Percentiles rank a stretch among this genome's conserved stretches.
Conservation (phyloP, 2,888 invertebrate genomes). For the Epinotia demarniana region DNA sequence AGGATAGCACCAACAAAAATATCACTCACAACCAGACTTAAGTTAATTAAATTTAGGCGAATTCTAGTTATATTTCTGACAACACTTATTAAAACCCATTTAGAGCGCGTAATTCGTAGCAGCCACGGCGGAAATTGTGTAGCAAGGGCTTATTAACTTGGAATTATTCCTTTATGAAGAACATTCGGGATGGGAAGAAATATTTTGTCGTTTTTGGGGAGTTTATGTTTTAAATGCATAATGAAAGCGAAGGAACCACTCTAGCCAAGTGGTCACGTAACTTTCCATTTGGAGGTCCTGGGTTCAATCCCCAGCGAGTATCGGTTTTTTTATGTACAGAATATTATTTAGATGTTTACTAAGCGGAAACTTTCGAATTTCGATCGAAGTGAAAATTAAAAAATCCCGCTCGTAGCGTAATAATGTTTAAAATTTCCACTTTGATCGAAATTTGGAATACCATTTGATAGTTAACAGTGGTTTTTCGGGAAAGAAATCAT, state of each 20-base stretch:
- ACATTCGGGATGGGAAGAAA: conserved; percentile 18
- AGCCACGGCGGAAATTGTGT: conserved; percentile 44
- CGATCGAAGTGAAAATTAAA: too few relatives aligned
- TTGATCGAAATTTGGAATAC: too few relatives aligned
- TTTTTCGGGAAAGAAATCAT: too few relatives aligned
- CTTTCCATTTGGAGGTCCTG: too few relatives aligned
- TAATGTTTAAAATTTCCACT: too few relatives aligned
- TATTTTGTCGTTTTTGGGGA: conserved; percentile 15
- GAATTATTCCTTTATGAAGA: conserved; percentile 39
- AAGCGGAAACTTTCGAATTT: too few relatives aligned
- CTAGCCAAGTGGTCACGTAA: too few relatives aligned
- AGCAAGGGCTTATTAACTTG: conserved; percentile 39
- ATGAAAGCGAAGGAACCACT: not conserved
- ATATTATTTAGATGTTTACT: too few relatives aligned
- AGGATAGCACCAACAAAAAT: conserved; percentile 21
- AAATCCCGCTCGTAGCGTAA: too few relatives aligned
- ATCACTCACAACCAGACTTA: conserved; percentile 10
- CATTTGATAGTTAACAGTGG: too few relatives aligned
- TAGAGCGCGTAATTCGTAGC: conserved; percentile 41
- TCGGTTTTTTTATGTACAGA: too few relatives aligned
- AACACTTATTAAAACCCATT: conserved; percentile 45
- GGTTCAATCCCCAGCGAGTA: too few relatives aligned
- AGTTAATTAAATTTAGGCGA: conserved; percentile 44
- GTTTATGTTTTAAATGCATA: not conserved
- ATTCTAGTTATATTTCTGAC: conserved; percentile 42